Evolutionary conservation across 1,140 invertebrate species (phyloP), one percentile per base, ranked within the genome.

Genomic region (Mya arenaria): DNA sequence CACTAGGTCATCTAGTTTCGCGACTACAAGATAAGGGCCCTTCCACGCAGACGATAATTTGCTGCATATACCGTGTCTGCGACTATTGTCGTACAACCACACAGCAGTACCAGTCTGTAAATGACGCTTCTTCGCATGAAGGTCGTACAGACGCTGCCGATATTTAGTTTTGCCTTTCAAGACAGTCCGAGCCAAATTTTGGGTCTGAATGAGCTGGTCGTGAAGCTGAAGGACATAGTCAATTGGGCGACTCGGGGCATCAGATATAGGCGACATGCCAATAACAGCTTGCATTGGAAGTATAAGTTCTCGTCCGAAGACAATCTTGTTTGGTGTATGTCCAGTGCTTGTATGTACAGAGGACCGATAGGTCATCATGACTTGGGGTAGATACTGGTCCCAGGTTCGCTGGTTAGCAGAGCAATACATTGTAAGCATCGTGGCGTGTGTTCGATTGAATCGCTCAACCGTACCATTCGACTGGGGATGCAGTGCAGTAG

Each of bases 401-500:
- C 81, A 88, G 30, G 73, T 37, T 17, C 39, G 56, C 37, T 84
- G 75, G 4, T 82, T 58, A 3, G 77, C 44, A 15, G 48, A 32
- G 34, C 41, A 65, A n/a, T 74, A 93, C 86, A 87, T 69, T 0
- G 83, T 68, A 37, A 90, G 62, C 84, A 86, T 85, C 4, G 68
- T 48, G 19, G 72, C 37, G 4, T 87, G 65, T 4, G 89, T 90
- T n/a, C 86, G 55, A 66, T 90, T 91, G 30, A 89, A 85, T 62
- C 89, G 75, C 41, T 91, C 86, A 17, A 86, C 83, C 68, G 72
- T 55, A 6, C 83, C 86, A 81, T 89, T 84, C 6, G 81, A 58
- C 36, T 82, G 82, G 6, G 85, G 86, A 69, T 89, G 85, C 63
- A 90, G 89, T 0, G 83, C 55, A 1, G 83, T 84, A 0, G 86